phyloP scores from a whole-genome alignment of 2,113 vertebrate species.

The Toxotes chatareus region DNA sequence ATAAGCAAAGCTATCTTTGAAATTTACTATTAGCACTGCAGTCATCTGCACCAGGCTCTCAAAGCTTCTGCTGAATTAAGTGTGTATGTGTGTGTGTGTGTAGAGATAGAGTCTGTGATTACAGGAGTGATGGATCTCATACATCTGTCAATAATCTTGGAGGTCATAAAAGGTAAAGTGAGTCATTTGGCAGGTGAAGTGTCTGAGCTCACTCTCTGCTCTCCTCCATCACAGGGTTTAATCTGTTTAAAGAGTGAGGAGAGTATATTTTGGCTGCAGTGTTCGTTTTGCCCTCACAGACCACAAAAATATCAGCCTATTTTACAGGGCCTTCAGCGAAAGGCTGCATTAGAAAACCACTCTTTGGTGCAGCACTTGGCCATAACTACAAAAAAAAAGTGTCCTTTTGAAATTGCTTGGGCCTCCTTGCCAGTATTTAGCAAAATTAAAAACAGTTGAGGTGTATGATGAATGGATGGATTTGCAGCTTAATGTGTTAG shows the following conservation, averaged over 20 bases:
- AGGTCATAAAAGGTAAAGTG: constrained; percentile 30
- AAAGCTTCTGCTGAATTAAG: not conserved
- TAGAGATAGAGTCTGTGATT: not conserved
- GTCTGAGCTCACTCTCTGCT: constrained; percentile 3
- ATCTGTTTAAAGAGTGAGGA: constrained; percentile 34
- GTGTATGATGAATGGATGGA: not conserved
- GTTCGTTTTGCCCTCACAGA: constrained; percentile 22
- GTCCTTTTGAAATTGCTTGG: constrained; percentile 9
- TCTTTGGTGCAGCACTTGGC: not conserved
- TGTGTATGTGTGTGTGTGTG: not conserved
- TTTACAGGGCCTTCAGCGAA: constrained; percentile 30
- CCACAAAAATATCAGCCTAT: constrained; percentile 23
- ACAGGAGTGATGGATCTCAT: constrained; percentile 12
- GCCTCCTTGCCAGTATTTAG: not conserved
- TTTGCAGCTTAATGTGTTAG: not conserved
- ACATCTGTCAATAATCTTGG: constrained; percentile 19
- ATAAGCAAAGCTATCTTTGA: constrained; percentile 40
- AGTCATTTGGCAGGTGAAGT: constrained; percentile 35
- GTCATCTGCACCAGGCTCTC: constrained; percentile 13
- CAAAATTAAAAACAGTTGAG: not conserved
- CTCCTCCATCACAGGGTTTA: constrained; percentile 14
- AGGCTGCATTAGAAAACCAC: not conserved
- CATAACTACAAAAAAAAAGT: constrained; percentile 1
- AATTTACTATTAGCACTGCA: not conserved
- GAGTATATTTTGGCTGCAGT: constrained; percentile 15